Percentiles rank a stretch among this genome's conserved stretches.
phyloP scores from a whole-genome alignment of 2,113 vertebrate genomes.

The Catharus minimus region DNA sequence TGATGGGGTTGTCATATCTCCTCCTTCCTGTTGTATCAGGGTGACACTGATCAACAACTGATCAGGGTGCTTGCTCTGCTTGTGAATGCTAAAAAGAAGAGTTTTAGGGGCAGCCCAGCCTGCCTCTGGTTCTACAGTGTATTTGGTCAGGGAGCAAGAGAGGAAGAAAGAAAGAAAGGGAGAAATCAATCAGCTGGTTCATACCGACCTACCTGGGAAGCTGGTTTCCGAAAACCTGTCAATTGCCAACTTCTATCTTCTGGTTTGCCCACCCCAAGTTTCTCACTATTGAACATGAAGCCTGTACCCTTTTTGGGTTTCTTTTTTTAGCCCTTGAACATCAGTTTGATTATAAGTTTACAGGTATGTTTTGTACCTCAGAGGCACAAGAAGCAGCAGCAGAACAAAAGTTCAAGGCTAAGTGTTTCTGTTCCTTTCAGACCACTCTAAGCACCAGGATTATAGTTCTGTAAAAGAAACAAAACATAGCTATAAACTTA shows the following conservation, averaged over 20 bases:
- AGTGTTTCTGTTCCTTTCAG: conserved; percentile 73
- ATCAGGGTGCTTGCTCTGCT: background rate
- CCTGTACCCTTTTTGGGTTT: conserved; percentile 19
- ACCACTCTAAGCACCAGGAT: conserved; percentile 64
- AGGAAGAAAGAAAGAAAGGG: background rate
- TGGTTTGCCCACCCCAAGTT: conserved; percentile 34
- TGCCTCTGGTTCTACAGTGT: background rate
- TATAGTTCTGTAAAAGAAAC: conserved; percentile 65
- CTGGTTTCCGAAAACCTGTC: background rate
- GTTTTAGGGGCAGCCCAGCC: background rate
- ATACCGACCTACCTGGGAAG: background rate
- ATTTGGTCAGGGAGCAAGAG: background rate
- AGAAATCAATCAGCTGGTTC: background rate
- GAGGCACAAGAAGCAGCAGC: conserved; percentile 62
- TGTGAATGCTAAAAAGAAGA: background rate
- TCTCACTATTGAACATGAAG: conserved; percentile 37
- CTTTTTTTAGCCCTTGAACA: conserved; percentile 29
- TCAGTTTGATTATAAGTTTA: conserved; percentile 46
- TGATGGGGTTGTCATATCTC: background rate
- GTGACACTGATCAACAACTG: background rate
- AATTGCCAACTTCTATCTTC: conserved; percentile 17
- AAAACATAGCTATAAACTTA: conserved; percentile 66
- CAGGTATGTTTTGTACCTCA: conserved; percentile 67
- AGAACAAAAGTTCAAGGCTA: conserved; percentile 73
- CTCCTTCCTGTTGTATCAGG: background rate